Base-by-base conservation (phyloP, 1,140 invertebrate genomes). In the Caerostris darwini region DNA sequence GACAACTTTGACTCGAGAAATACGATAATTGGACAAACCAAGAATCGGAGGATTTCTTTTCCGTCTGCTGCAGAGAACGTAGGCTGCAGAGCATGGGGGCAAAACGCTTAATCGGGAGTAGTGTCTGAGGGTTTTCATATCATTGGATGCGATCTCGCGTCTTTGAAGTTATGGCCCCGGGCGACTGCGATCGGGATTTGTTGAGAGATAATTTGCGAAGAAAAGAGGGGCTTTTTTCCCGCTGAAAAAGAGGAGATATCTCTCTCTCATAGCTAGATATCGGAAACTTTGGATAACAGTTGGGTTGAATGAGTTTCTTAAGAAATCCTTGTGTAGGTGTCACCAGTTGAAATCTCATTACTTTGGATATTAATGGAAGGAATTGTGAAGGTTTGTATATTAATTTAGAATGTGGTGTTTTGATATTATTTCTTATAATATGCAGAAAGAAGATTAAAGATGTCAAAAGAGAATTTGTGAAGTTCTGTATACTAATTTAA, bases 1-100 rank as follows among this genome's bases (percentile, higher is more conserved):
- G 82, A 83, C 82, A 83, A 53, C 82, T 83, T 83, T 83, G 82
- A 83, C 82, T 83, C 53, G 82, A 57, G 82, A 58, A 83, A 83
- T 83, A 83, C 82, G 82, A 83, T 83, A 83, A 83, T 83, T 83
- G 82, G 82, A 83, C n/a, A 34, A 34, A 12, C 17, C 82, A 57
- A 83, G 82, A 83, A 83, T 56, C 82, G 82, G 56, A 19, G 82
- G 54, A 58, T 57, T 34, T 83, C 82, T 83, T 83, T 83, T 83
- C 82, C 19, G 56, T 83, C 57, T 56, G n/a, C 54, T 56, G 54
- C 5, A n/a, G 82, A 64, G 61, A 17, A 83, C 56, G 56, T 56
- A 53, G 56, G 53, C 14, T 58, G 56, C 7, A 17, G 19, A n/a
- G 56, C 82, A 34, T 77, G n/a, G 2, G 19, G 71, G 54, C 17